phyloP scores from a whole-genome alignment of 2,797 vertebrate genomes.

The Nyctalus aviator region DNA sequence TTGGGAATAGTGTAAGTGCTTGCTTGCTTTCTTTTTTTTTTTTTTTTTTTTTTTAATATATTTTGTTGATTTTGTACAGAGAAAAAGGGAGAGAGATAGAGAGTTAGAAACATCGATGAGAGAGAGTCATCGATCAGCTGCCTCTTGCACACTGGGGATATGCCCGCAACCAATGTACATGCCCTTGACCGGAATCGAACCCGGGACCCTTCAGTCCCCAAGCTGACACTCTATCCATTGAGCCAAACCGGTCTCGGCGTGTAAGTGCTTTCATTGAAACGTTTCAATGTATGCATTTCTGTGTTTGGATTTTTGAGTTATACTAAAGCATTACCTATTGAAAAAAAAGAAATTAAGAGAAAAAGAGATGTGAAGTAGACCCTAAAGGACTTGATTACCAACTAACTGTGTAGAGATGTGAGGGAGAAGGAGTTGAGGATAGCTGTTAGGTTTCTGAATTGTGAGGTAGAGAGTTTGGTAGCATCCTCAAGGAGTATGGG shows the following conservation, averaged over 20 bases:
- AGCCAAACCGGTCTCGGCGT: too few relatives aligned
- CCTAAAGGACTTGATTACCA: not conserved
- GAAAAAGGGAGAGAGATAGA: too few relatives aligned
- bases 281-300: not conserved
- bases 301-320: constrained; percentile 17
- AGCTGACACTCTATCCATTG: too few relatives aligned
- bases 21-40: too few relatives aligned
- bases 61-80: too few relatives aligned
- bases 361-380: not conserved
- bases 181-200: too few relatives aligned
- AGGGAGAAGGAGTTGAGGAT: not conserved
- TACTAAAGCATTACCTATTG: not conserved
- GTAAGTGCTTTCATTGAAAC: not conserved
- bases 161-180: too few relatives aligned
- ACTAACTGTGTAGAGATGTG: not conserved
- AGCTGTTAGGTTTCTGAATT: not conserved
- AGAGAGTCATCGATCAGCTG: too few relatives aligned
- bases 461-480: not conserved
- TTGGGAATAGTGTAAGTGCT: not conserved
- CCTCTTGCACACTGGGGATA: too few relatives aligned
- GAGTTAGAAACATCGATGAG: too few relatives aligned
- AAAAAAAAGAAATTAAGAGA: constrained; percentile 20
- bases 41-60: too few relatives aligned
- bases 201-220: too few relatives aligned
- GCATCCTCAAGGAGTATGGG: not conserved